Percentiles rank a stretch among this genome's conserved stretches.
Conservation (phyloP, 2,888 invertebrate species). For the Galerucella nymphaeae region DNA sequence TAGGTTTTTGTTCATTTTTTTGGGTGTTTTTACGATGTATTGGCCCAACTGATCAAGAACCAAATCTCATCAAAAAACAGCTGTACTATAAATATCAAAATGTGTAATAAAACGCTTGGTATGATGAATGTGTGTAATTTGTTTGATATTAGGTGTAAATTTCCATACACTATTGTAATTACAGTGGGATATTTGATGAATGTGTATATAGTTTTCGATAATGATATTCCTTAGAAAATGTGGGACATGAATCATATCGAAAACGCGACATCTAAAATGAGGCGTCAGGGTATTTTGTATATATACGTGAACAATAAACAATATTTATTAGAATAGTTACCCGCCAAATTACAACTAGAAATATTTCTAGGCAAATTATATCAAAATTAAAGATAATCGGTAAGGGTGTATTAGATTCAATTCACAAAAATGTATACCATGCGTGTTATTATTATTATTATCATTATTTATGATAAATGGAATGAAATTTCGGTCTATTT, state of each 20-base stretch:
- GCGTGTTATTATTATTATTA: no score
- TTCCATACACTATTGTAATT: conserved; percentile 53
- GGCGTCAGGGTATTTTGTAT: conserved; percentile 14
- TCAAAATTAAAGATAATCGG: neutral
- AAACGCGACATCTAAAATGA: conserved; percentile 6
- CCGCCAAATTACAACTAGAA: neutral
- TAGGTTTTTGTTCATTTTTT: no score
- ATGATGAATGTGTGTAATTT: conserved; percentile 52
- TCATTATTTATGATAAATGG: no score
- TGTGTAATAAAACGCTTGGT: conserved; percentile 35
- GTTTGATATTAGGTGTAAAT: conserved; percentile 58
- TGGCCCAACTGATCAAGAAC: no score
- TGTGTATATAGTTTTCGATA: conserved; percentile 37
- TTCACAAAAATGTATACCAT: neutral
- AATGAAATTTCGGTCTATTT: no score
- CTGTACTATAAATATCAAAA: conserved; percentile 18
- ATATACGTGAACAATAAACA: neutral
- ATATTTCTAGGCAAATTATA: conserved; percentile 6
- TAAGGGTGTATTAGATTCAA: neutral
- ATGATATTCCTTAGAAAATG: conserved; percentile 31
- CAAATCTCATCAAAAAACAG: no score
- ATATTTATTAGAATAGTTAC: neutral
- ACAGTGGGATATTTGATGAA: conserved; percentile 43
- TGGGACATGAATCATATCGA: conserved; percentile 16
- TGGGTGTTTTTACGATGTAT: no score